Evolutionary conservation across 2,113 vertebrate genomes (phyloP), one percentile per base, ranked within the genome.

Genomic region (Brachypteracias leptosomus): DNA sequence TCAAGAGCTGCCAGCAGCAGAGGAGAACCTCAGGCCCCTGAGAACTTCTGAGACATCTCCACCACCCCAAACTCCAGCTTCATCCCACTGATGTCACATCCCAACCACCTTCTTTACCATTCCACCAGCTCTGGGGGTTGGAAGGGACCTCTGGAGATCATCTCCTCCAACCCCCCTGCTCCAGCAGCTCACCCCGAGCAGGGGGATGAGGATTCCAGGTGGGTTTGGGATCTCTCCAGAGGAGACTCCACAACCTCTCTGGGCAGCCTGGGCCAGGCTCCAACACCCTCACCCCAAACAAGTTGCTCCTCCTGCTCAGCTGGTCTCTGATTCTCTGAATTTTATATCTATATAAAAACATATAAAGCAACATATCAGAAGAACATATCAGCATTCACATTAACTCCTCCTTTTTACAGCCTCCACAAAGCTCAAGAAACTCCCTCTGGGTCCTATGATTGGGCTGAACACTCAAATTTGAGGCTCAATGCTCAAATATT

Each of bases 41-140:
- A 5, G 28, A 58, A 7, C 16, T 21, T 33, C 19, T 3, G 4
- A 36, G 58, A 58, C 20, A 10, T 13, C 11, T 62, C 71, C 13
- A 31, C 10, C 49, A 11, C 8, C 22, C 35, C 47, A 44, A 38
- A 29, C 5, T 72, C 51, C 35, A 19, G 9, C 49, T 55, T 21
- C 54, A 31, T 25, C 25, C 57, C 18, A n/a, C n/a, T 1, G 0
- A 51, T 20, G 18, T 19, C 7, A 2, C 16, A 5, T 16, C 33
- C n/a, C 82, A 31, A 21, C 16, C 66, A 21, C 61, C 8, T 19
- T 38, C 54, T 73, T 21, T 36, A 29, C 52, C 47, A 16, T 40
- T 33, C n/a, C 72, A 33, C 44, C 46, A 36, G 7, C 42, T 57
- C 68, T 8, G 15, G 47, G 19, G 47, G 47, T 49, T 21, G 47